Evolutionary conservation across 2,888 invertebrate species (phyloP).

Genomic region (Andricus curvator): DNA sequence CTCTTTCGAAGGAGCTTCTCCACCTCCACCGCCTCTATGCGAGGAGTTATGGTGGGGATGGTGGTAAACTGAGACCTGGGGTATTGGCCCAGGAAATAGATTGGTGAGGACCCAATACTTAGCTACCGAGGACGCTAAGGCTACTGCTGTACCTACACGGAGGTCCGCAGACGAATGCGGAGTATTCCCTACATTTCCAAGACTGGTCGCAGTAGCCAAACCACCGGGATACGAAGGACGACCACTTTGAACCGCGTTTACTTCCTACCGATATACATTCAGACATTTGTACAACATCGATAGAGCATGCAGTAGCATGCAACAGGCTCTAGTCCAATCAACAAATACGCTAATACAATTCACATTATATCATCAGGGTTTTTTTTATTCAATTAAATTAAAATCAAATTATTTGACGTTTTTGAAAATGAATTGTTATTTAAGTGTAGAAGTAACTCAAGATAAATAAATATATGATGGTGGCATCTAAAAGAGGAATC

Average conservation of each 20-base stretch:
- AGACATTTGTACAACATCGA: constrained; percentile 76
- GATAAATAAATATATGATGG: no score
- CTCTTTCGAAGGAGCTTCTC: constrained; percentile 76
- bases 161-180: constrained; percentile 74
- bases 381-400: neutral
- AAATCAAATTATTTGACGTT: neutral
- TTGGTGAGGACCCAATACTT: constrained; percentile 93
- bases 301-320: constrained; percentile 74
- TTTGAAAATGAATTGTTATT: no score
- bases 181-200: constrained; percentile 74
- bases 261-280: constrained; percentile 77
- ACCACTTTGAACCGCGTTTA: constrained; percentile 76
- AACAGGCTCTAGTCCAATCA: constrained; percentile 67
- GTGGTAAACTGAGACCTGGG: constrained; percentile 87
- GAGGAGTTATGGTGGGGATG: constrained; percentile 80
- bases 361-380: neutral
- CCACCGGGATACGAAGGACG: constrained; percentile 75
- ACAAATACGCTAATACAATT: constrained; percentile 63
- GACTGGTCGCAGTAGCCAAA: constrained; percentile 73
- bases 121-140: constrained; percentile 86
- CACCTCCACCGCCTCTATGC: constrained; percentile 74
- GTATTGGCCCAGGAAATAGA: constrained; percentile 87
- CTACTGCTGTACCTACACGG: constrained; percentile 81
- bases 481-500: no score
- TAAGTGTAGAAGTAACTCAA: no score